Percentiles rank a stretch among this genome's conserved stretches.
These are phyloP conservation scores for Pipistrellus pygmaeus DNA, from an alignment of 2,797 vertebrate genomes.

Conservation along the genomic window DNA sequence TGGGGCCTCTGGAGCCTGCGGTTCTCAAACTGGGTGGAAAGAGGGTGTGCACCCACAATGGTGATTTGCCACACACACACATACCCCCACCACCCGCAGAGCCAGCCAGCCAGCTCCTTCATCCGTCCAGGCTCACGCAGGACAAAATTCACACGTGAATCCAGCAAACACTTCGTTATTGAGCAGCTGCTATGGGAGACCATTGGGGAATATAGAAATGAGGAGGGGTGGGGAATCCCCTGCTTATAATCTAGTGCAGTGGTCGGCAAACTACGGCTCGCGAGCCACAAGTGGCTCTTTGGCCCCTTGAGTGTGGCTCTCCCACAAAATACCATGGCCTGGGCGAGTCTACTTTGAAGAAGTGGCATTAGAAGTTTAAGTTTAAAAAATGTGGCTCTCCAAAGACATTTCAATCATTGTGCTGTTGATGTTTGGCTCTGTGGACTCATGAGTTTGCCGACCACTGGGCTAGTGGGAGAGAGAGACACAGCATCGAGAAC, in stretches of 20 bases:
- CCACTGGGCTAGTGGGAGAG: too few relatives aligned
- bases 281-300: too few relatives aligned
- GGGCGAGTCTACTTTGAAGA: too few relatives aligned
- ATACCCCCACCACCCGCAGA: not conserved
- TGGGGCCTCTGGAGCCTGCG: not conserved
- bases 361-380: too few relatives aligned
- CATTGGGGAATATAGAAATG: not conserved
- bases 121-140: not conserved
- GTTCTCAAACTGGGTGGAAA: not conserved
- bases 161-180: not conserved
- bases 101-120: constrained; percentile 3
- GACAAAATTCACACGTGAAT: not conserved
- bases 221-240: not conserved
- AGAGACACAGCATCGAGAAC: not conserved
- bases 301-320: too few relatives aligned
- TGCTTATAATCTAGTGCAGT: not conserved
- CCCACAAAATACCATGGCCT: too few relatives aligned
- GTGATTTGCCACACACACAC: not conserved
- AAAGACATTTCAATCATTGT: too few relatives aligned
- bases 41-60: not conserved
- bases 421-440: too few relatives aligned
- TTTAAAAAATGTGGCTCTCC: too few relatives aligned
- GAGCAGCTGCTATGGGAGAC: not conserved
- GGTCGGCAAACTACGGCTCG: too few relatives aligned
- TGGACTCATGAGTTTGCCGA: too few relatives aligned